A percentile compares a stretch with the other conserved stretches of the same genome.
These are phyloP conservation scores for Odocoileus hemionus DNA, from an alignment of 2,113 vertebrate species.

Conservation along the genomic window DNA sequence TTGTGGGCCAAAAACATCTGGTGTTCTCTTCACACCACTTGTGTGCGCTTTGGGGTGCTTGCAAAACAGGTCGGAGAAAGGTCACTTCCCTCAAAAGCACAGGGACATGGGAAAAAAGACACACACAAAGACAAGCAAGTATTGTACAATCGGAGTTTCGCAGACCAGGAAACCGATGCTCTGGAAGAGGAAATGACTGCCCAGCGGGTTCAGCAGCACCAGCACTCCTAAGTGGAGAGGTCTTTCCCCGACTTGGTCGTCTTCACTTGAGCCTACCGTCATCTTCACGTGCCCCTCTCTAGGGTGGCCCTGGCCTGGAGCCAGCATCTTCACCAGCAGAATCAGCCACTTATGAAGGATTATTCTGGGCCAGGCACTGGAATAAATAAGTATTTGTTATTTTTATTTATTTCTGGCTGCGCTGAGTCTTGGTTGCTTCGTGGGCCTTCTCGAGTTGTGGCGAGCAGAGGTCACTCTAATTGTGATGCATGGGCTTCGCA, in stretches of 20 bases:
- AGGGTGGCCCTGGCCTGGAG: neutral
- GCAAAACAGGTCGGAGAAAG: neutral
- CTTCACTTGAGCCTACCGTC: neutral
- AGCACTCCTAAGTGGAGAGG: neutral
- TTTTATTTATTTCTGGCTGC: neutral
- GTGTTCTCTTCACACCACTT: neutral
- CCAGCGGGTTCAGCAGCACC: neutral
- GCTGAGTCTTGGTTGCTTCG: neutral
- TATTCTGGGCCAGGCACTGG: neutral
- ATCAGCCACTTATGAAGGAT: neutral
- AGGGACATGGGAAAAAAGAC: constrained; percentile 24
- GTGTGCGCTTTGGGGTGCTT: neutral
- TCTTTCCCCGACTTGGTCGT: neutral
- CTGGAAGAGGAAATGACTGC: constrained; percentile 53
- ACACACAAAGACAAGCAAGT: neutral
- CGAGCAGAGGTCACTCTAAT: neutral
- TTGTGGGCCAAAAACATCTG: neutral
- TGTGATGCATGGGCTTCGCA: neutral
- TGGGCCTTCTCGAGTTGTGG: neutral
- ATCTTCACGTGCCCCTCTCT: neutral
- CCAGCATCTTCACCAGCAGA: neutral
- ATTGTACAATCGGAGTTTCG: constrained; percentile 24
- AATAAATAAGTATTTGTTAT: neutral
- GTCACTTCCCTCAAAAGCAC: constrained; percentile 45
- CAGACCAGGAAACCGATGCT: constrained; percentile 36